Conservation (phyloP, 2,888 invertebrate species). For the Prosopocoilus inquinatus region DNA sequence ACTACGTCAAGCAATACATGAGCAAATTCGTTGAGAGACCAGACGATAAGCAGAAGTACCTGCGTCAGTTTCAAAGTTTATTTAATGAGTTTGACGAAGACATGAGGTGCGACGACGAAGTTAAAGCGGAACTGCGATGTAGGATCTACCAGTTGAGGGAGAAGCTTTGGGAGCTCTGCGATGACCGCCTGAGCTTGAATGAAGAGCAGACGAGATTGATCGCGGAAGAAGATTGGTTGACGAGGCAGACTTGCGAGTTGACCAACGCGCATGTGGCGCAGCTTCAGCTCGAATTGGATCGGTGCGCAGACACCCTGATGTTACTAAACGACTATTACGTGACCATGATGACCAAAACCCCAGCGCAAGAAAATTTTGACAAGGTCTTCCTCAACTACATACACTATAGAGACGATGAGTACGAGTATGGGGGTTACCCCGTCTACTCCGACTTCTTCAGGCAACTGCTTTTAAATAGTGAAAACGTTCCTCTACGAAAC, state of each 20-base stretch:
- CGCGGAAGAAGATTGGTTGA: conserved; percentile 59
- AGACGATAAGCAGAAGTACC: conserved; percentile 58
- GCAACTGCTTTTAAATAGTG: too few relatives aligned
- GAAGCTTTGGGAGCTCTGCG: conserved; percentile 58
- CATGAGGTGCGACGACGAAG: conserved; percentile 56
- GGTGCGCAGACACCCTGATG: conserved; percentile 51
- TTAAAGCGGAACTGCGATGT: conserved; percentile 64
- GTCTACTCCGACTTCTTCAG: too few relatives aligned
- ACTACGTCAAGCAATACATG: conserved; percentile 57
- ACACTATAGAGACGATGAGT: too few relatives aligned
- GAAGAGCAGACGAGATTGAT: conserved; percentile 56
- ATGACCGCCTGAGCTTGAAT: conserved; percentile 55
- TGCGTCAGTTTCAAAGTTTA: conserved; percentile 57
- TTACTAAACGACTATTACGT: conserved; percentile 52
- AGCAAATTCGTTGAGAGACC: conserved; percentile 56
- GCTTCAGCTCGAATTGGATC: conserved; percentile 63
- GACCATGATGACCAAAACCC: conserved; percentile 45
- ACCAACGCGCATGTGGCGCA: conserved; percentile 57
- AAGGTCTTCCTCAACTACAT: not conserved
- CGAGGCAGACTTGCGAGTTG: conserved; percentile 56
- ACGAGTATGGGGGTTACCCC: too few relatives aligned
- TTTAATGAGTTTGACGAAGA: conserved; percentile 62
- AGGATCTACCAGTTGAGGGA: conserved; percentile 39
- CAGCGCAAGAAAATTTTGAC: conserved; percentile 48
- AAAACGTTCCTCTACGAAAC: not conserved